Conservation (phyloP, 2,113 vertebrate genomes). For the Ramphastos sulfuratus region DNA sequence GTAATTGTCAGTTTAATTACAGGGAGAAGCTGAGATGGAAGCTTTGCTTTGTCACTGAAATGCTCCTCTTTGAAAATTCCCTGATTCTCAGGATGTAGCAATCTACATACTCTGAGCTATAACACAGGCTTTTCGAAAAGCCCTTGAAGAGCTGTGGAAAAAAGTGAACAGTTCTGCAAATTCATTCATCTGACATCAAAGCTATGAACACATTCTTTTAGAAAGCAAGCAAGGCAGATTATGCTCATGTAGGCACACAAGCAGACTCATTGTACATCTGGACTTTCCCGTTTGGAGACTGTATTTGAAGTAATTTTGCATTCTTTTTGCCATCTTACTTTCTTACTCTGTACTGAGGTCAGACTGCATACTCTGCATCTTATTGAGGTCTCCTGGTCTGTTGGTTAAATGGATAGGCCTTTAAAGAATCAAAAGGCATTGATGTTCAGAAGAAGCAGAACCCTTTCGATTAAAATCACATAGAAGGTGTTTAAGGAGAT, state of each 20-base stretch:
- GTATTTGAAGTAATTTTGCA: slow-evolving; percentile 39
- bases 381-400: neutral
- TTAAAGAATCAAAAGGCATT: slow-evolving; percentile 35
- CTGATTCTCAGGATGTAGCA: neutral
- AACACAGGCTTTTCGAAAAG: neutral
- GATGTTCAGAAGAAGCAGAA: slow-evolving; percentile 27
- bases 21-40: slow-evolving; percentile 18
- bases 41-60: slow-evolving; percentile 43
- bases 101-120: neutral
- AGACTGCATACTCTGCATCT: slow-evolving; percentile 9
- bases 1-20: slow-evolving; percentile 59
- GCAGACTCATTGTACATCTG: slow-evolving; percentile 19
- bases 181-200: slow-evolving; percentile 60
- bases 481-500: slow-evolving; percentile 30
- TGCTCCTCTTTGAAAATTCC: slow-evolving; percentile 1
- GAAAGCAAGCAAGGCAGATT: slow-evolving; percentile 5
- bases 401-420: slow-evolving; percentile 33
- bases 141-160: slow-evolving; percentile 35
- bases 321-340: neutral
- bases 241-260: neutral
- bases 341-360: neutral
- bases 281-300: neutral
- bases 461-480: slow-evolving; percentile 42
- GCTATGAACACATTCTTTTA: slow-evolving; percentile 42
- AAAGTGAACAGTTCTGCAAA: slow-evolving; percentile 46